A percentile compares a stretch with the other conserved stretches of the same genome.
phyloP scores from a whole-genome alignment of 2,888 invertebrate species.

The Eremobia ochroleuca region DNA sequence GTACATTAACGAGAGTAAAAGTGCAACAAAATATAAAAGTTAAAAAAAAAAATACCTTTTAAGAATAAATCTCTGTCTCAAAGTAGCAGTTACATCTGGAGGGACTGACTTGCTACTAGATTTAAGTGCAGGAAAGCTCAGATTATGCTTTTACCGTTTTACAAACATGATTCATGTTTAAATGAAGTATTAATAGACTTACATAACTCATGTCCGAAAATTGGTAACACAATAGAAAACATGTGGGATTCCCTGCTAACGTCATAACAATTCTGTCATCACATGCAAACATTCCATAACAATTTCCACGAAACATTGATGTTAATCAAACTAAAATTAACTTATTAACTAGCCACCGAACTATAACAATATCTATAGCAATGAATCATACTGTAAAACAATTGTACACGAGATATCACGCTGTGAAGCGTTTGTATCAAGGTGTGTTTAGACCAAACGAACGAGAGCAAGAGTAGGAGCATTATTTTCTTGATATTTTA shows the following conservation, averaged over 20 bases:
- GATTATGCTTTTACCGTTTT: constrained; percentile 36
- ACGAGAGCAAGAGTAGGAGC: not conserved
- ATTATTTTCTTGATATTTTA: not conserved
- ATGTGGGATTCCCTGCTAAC: constrained; percentile 36
- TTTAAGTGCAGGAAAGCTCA: constrained; percentile 39
- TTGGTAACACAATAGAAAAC: constrained; percentile 14
- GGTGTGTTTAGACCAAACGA: not conserved
- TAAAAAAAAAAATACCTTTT: constrained; percentile 1
- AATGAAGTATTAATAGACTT: constrained; percentile 7
- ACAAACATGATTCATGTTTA: constrained; percentile 15
- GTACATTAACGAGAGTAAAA: not conserved
- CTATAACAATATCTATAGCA: constrained; percentile 22
- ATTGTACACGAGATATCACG: constrained; percentile 31
- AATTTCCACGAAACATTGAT: constrained; percentile 40
- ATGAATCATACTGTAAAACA: constrained; percentile 46
- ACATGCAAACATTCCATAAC: constrained; percentile 22
- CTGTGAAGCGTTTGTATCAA: constrained; percentile 26
- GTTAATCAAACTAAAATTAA: constrained; percentile 56
- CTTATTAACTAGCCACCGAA: constrained; percentile 38
- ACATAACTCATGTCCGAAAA: constrained; percentile 2
- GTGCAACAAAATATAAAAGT: not conserved
- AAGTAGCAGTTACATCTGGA: constrained; percentile 6
- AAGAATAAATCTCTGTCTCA: not conserved
- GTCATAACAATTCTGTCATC: constrained; percentile 45
- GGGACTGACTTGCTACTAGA: constrained; percentile 16